These are phyloP conservation scores for Hemibagrus wyckioides DNA, from an alignment of 2,113 vertebrate species.

Conservation along the genomic window DNA sequence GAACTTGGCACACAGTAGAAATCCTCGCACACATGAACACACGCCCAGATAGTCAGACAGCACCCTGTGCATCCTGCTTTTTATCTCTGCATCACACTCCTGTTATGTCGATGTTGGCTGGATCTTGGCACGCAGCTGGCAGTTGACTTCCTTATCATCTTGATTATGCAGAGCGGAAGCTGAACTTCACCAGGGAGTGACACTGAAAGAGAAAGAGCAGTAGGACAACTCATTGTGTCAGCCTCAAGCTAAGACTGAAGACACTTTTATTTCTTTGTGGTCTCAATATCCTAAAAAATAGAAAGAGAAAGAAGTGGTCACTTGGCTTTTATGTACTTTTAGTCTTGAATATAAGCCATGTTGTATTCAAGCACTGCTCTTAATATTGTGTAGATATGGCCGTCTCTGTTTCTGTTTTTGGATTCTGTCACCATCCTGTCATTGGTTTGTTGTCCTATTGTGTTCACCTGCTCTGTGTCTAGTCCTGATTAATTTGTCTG, in stretches of 20 bases:
- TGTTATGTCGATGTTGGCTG: background rate
- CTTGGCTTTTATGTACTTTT: background rate
- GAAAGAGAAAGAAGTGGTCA: background rate
- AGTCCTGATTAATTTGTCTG: background rate
- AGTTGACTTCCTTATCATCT: background rate
- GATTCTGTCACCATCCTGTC: background rate
- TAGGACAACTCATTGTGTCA: background rate
- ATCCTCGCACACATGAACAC: background rate
- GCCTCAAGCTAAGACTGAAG: background rate
- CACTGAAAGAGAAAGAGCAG: slow-evolving; percentile 9
- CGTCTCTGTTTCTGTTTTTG: background rate
- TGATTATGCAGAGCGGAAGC: slow-evolving; percentile 10
- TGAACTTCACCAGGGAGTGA: background rate
- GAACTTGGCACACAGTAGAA: background rate
- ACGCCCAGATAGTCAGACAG: background rate
- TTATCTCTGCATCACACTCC: background rate
- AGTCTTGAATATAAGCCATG: background rate
- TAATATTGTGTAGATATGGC: background rate
- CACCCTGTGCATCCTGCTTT: background rate
- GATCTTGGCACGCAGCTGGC: background rate
- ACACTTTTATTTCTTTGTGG: background rate
- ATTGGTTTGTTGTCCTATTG: background rate
- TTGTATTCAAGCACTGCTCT: background rate
- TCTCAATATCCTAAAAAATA: background rate
- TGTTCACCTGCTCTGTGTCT: background rate